These are phyloP conservation scores for Suillia variegata DNA, from an alignment of 2,888 invertebrate genomes.

Conservation along the genomic window DNA sequence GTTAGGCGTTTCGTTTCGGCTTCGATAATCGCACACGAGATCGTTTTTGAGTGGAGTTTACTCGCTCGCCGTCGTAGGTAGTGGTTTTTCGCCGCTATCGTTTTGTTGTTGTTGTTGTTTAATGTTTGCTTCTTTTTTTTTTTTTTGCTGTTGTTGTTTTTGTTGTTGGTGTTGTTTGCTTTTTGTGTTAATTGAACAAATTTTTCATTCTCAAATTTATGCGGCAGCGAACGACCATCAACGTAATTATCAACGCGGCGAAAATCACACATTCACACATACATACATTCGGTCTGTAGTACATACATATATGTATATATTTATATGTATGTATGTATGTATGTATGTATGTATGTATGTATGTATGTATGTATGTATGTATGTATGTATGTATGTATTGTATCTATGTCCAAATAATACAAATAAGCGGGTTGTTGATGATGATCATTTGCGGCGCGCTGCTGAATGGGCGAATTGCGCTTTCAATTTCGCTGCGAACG, in stretches of 20 bases:
- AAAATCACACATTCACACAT: background rate
- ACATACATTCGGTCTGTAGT: too few species aligned
- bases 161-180: conserved; percentile 19
- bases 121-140: background rate
- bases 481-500: conserved; percentile 9
- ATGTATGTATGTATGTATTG: too few species aligned
- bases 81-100: background rate
- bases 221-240: conserved; percentile 18
- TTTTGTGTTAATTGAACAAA: conserved; percentile 40
- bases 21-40: too few species aligned
- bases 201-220: conserved; percentile 46
- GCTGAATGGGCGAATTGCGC: conserved; percentile 29
- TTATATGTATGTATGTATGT: too few species aligned
- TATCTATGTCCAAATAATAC: background rate
- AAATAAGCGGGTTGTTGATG: too few species aligned
- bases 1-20: background rate
- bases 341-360: too few species aligned
- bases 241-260: conserved; percentile 16
- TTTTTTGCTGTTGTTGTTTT: conserved; percentile 20
- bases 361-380: too few species aligned
- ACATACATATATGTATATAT: too few species aligned
- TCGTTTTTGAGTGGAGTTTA: background rate
- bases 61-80: background rate
- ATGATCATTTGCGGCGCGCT: conserved; percentile 27
- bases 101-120: background rate